Evolutionary conservation across 2,113 vertebrate species (phyloP), one percentile per base, ranked within the genome.

Genomic region (Nannospalax galili): DNA sequence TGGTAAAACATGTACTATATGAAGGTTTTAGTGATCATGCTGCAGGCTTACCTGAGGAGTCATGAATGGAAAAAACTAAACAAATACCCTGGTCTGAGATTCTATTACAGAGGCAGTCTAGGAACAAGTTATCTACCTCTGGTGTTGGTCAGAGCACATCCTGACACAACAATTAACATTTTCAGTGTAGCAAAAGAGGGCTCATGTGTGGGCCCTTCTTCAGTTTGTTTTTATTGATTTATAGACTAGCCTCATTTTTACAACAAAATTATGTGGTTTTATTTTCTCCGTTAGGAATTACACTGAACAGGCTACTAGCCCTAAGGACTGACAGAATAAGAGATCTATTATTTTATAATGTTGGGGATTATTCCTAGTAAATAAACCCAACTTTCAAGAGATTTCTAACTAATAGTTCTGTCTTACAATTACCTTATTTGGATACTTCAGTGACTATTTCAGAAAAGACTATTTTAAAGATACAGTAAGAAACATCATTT

Each of bases 141-240:
- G 35, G 42, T 2, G 5, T 42, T 67, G 28, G 48, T 16, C 42
- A 64, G 32, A 69, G 62, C 12, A n/a, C 5, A 19, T 37, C 85
- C 60, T 6, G 30, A 74, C 32, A 30, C 1, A 30, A 12, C 64
- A 64, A 1, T n/a, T 37, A 65, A 72, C 32, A 37, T 84, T 52
- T 81, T 69, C 80, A 37, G 0, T 30, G 16, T 42, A n/a, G 60
- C 22, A 30, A 75, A 86, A 32, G 32, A n/a, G 28, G 32, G 1
- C 64, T 88, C 78, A 1, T 86, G 84, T 40, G 75, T 90, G 56
- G 60, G 35, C n/a, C 37, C 40, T 69, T 52, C 79, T 92, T 74
- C 14, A 77, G 52, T 88, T 88, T 94, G 28, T 78, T 80, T 78
- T 78, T 65, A 85, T 85, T 91, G 45, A 87, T 95, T 65, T 86